These are phyloP conservation scores for Labrus mixtus DNA, from an alignment of 2,113 vertebrate genomes.

Conservation along the genomic window DNA sequence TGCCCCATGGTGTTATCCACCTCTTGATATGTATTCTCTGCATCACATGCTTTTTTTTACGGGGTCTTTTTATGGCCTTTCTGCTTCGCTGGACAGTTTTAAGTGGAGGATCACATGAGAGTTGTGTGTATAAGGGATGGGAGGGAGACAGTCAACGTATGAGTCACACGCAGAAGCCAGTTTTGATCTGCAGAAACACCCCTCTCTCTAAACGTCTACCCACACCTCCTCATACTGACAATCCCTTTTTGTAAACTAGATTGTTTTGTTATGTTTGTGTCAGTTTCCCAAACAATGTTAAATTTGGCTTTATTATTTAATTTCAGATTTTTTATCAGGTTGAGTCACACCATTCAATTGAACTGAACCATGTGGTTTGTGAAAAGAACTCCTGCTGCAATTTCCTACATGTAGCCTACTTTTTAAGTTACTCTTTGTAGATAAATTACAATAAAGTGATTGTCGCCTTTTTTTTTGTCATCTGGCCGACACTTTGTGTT, in stretches of 20 bases:
- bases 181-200: not conserved
- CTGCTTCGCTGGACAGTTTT: conserved; percentile 49
- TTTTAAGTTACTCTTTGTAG: not conserved
- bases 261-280: not conserved
- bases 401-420: not conserved
- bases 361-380: too few relatives aligned
- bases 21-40: not conserved
- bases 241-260: not conserved
- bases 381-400: not conserved
- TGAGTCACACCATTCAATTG: not conserved
- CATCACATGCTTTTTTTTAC: conserved; percentile 12
- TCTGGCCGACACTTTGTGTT: not conserved
- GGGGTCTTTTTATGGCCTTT: conserved; percentile 44
- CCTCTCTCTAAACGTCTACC: not conserved
- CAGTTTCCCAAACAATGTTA: not conserved
- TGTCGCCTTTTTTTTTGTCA: too few relatives aligned
- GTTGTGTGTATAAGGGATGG: not conserved
- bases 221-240: not conserved
- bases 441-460: not conserved
- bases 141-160: not conserved
- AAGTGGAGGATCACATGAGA: conserved; percentile 7
- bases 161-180: not conserved
- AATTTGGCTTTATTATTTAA: conserved; percentile 14
- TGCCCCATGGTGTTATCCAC: not conserved
- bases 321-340: not conserved